Evolutionary conservation across 92 coral and sea anemone species (phyloP).

Genomic region (Bergia sp.): DNA sequence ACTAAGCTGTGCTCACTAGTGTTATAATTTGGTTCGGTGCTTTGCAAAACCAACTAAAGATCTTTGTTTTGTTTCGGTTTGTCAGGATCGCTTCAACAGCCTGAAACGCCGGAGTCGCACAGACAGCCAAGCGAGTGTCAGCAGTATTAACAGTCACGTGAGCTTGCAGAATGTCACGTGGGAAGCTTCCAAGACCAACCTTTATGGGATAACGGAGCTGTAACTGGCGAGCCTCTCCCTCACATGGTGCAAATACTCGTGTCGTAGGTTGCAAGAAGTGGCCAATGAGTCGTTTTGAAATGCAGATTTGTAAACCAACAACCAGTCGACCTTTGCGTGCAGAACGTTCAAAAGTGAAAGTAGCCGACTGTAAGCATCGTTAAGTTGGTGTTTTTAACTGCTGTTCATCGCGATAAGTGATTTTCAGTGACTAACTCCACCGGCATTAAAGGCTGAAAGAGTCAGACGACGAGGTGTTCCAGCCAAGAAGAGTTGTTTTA

Average conservation of each 20-base stretch:
- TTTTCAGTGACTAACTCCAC: background rate
- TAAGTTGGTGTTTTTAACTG: background rate
- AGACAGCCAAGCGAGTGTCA: slow-evolving; percentile 30
- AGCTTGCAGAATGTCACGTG: slow-evolving; percentile 44
- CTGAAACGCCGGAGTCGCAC: slow-evolving; percentile 25
- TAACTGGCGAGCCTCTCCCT: background rate
- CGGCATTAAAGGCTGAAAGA: background rate
- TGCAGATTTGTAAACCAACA: background rate
- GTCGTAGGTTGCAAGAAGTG: no score
- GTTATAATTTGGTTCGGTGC: background rate
- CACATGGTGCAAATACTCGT: no score
- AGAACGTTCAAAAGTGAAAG: background rate
- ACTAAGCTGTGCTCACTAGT: background rate
- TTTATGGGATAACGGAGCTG: slow-evolving; percentile 39
- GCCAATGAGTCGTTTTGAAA: background rate
- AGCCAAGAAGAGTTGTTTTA: no score
- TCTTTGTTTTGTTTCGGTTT: background rate
- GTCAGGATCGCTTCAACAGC: slow-evolving; percentile 24
- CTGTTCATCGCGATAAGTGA: background rate
- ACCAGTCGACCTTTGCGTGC: background rate
- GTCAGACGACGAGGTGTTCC: no score
- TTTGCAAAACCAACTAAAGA: background rate
- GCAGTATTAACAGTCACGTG: slow-evolving; percentile 31
- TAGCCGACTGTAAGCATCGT: background rate
- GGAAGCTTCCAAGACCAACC: slow-evolving; percentile 49